These are phyloP conservation scores for Invenusta paracnida DNA, from an alignment of 2,888 invertebrate genomes.

Conservation along the genomic window DNA sequence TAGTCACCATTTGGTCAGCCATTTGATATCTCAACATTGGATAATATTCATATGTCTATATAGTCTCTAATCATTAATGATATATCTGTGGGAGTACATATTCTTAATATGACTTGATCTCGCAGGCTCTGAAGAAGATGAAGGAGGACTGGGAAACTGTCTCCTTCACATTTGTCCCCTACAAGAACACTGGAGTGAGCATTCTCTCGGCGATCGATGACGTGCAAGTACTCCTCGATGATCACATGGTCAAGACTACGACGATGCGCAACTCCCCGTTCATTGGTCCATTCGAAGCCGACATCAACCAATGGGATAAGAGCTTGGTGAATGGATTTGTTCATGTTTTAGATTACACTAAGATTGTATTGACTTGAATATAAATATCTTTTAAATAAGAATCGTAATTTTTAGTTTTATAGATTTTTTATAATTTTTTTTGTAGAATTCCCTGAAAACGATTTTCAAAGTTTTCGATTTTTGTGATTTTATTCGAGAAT, in stretches of 20 bases:
- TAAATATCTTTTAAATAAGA: conserved; percentile 52
- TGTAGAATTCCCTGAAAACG: too few species aligned
- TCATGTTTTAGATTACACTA: not conserved
- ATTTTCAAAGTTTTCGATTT: too few species aligned
- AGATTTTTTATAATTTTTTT: too few species aligned
- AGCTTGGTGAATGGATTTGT: conserved; percentile 67
- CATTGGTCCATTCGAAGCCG: conserved; percentile 74
- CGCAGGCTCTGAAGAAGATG: conserved; percentile 76
- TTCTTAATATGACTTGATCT: too few species aligned
- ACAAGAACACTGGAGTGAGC: conserved; percentile 71
- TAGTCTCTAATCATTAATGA: too few species aligned
- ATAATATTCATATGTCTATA: too few species aligned
- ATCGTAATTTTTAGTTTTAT: too few species aligned
- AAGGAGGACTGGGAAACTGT: conserved; percentile 69
- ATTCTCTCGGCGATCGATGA: conserved; percentile 75
- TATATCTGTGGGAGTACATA: too few species aligned
- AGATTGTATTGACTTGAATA: not conserved
- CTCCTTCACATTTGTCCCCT: conserved; percentile 68
- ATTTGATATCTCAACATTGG: too few species aligned
- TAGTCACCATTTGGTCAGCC: not conserved
- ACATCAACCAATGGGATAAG: conserved; percentile 72
- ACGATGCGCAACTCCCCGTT: conserved; percentile 93
- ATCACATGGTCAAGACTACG: conserved; percentile 90
- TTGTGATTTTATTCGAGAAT: too few species aligned
- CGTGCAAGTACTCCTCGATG: conserved; percentile 76